Conservation (phyloP, 2,888 invertebrate species). For the Napeogenes inachia region DNA sequence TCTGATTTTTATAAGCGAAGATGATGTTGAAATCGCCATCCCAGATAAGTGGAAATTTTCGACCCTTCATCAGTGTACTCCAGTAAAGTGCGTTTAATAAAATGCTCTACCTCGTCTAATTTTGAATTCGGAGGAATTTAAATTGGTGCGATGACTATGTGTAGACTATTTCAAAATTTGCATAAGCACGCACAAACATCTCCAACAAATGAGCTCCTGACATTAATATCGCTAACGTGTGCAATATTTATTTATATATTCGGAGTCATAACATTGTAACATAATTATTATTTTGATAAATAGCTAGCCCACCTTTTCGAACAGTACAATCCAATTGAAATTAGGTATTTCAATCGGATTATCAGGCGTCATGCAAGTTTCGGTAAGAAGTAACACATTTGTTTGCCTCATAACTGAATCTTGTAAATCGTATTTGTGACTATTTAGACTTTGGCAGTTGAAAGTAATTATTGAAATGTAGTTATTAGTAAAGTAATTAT, state of each 20-base stretch:
- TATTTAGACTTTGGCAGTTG: too few relatives aligned
- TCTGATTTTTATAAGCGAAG: conserved; percentile 12
- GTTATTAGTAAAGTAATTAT: too few relatives aligned
- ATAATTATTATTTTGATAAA: conserved; percentile 38
- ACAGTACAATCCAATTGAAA: conserved; percentile 29
- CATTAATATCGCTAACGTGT: conserved; percentile 32
- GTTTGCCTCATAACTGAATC: conserved; percentile 18
- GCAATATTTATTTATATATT: conserved; percentile 36
- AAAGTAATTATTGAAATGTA: too few relatives aligned
- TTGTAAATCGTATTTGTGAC: too few relatives aligned
- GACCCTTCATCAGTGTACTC: conserved; percentile 32
- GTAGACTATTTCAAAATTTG: conserved; percentile 17
- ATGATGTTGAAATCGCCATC: conserved; percentile 34
- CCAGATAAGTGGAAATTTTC: conserved; percentile 35
- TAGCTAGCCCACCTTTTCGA: conserved; percentile 36
- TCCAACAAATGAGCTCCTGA: conserved; percentile 31
- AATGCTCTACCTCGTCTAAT: conserved; percentile 36
- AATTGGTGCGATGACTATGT: too few relatives aligned
- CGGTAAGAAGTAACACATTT: conserved; percentile 31
- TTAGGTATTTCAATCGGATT: conserved; percentile 23
- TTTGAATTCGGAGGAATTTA: conserved; percentile 9
- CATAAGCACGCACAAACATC: conserved; percentile 34
- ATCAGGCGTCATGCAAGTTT: conserved; percentile 31
- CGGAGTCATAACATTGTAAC: conserved; percentile 26
- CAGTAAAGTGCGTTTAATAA: conserved; percentile 36